Evolutionary conservation across 2,113 vertebrate genomes (phyloP).

Genomic region (Calidris pygmaea): DNA sequence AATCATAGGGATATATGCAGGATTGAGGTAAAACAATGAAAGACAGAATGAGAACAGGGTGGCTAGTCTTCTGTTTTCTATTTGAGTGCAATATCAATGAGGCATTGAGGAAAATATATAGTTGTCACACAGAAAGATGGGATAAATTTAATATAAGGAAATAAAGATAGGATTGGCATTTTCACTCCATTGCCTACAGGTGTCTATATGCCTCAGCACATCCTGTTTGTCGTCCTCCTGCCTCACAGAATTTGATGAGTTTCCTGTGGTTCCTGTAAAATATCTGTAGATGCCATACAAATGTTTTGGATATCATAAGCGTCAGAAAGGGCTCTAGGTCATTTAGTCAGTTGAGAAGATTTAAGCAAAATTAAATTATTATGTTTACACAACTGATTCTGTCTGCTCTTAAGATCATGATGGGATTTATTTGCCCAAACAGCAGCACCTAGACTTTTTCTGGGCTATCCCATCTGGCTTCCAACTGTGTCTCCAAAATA

Average conservation of each 20-base stretch:
- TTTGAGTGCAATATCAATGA: neutral
- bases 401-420: neutral
- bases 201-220: neutral
- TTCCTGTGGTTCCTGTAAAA: neutral
- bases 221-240: neutral
- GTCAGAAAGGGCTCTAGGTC: neutral
- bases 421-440: neutral
- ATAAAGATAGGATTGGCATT: neutral
- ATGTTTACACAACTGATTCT: neutral
- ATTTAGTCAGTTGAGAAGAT: neutral
- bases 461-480: neutral
- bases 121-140: neutral
- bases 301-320: neutral
- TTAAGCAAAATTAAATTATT: neutral
- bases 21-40: neutral
- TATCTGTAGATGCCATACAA: neutral
- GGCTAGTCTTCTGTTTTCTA: neutral
- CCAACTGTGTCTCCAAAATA: neutral
- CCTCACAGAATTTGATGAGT: neutral
- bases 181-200: neutral
- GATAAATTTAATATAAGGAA: neutral
- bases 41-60: neutral
- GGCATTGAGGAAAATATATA: neutral
- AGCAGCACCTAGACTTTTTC: neutral
- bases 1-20: neutral